These are phyloP conservation scores for Chymomyza fuscimana DNA, from an alignment of 2,888 invertebrate species.

Conservation along the genomic window DNA sequence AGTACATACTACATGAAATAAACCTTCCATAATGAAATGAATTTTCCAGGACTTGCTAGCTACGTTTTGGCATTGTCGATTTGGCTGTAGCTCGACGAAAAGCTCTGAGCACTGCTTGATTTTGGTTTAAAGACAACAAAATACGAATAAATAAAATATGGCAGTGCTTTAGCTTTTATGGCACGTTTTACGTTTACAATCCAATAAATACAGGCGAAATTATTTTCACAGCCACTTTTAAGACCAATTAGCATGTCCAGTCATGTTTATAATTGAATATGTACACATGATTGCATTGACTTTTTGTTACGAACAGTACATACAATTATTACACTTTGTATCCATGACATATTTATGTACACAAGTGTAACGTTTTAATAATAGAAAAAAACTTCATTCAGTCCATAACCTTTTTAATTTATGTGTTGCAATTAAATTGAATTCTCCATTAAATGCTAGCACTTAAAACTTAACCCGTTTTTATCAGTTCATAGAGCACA, in stretches of 20 bases:
- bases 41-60: neutral
- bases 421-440: slow-evolving; percentile 1
- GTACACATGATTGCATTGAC: slow-evolving; percentile 46
- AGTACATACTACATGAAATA: neutral
- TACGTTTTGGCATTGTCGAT: neutral
- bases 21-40: no score
- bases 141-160: neutral
- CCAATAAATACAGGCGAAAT: neutral
- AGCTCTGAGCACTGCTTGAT: neutral
- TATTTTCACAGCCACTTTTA: neutral
- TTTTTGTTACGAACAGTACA: slow-evolving; percentile 24
- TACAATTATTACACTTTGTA: slow-evolving; percentile 22
- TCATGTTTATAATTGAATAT: slow-evolving; percentile 58
- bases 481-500: neutral
- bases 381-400: neutral
- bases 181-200: neutral
- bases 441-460: neutral
- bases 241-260: slow-evolving; percentile 59
- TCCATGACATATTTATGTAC: slow-evolving; percentile 25
- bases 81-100: neutral
- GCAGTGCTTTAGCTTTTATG: neutral
- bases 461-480: neutral
- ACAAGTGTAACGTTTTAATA: neutral
- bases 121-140: neutral
- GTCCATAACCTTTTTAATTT: neutral